Evolutionary conservation across 2,797 vertebrate species (phyloP).

Genomic region (Uromys caudimaculatus): DNA sequence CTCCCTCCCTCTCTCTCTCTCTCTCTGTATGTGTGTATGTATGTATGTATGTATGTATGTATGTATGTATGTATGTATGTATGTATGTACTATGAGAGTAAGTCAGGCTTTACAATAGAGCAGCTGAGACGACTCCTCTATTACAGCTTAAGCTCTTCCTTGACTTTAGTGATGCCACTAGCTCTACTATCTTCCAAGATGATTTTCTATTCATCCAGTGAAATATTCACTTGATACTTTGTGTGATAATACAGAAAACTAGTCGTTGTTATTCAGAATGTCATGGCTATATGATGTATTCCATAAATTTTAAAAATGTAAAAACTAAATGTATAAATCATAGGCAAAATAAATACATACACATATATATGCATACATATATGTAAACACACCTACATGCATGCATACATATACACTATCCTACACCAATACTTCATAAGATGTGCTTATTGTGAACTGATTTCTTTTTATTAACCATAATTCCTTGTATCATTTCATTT

Average conservation of each 20-base stretch:
- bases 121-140: neutral
- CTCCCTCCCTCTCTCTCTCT: no score
- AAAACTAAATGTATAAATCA: neutral
- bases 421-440: neutral
- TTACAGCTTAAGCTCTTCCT: neutral
- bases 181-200: neutral
- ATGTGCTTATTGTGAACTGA: neutral
- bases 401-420: no score
- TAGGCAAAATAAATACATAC: neutral
- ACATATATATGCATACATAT: neutral
- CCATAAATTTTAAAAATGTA: neutral
- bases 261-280: neutral
- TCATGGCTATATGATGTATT: neutral
- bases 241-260: neutral
- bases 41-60: no score
- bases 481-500: neutral
- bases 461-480: neutral
- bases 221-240: neutral
- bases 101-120: neutral
- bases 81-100: neutral
- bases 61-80: neutral
- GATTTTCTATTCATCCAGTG: neutral
- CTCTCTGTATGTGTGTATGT: no score
- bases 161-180: neutral
- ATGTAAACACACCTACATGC: neutral